Evolutionary conservation across 2,888 invertebrate species (phyloP).

Genomic region (Chloromyia formosa): DNA sequence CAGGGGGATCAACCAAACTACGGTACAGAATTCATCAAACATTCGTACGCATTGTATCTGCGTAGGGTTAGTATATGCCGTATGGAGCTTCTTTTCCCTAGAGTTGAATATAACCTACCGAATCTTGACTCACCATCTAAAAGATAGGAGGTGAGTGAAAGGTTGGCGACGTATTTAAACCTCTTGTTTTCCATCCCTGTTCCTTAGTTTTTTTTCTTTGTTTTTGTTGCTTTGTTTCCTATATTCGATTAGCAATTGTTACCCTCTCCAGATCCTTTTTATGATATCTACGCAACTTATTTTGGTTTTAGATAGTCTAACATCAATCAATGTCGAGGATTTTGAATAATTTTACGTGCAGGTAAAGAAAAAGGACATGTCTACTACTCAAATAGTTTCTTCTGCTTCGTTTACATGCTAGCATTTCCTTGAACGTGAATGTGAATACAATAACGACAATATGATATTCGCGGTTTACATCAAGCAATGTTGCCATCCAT

Average conservation of each 20-base stretch:
- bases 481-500: too few species aligned
- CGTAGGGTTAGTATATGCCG: background rate
- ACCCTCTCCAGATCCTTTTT: background rate
- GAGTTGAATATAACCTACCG: background rate
- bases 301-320: background rate
- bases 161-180: background rate
- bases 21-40: background rate
- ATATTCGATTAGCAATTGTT: background rate
- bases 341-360: constrained; percentile 20
- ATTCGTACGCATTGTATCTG: background rate
- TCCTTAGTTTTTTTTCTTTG: too few species aligned
- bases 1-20: background rate
- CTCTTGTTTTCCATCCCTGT: background rate
- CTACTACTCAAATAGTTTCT: too few species aligned
- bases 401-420: too few species aligned
- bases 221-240: background rate
- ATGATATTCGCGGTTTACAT: too few species aligned
- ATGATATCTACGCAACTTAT: background rate
- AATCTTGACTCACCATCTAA: background rate
- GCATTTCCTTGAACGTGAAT: too few species aligned
- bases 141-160: background rate
- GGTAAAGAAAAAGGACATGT: background rate
- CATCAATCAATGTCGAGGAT: constrained; percentile 24
- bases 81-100: background rate
- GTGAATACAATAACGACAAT: too few species aligned